Conservation (phyloP, 2,888 invertebrate species). For the Bimastos eiseni region DNA sequence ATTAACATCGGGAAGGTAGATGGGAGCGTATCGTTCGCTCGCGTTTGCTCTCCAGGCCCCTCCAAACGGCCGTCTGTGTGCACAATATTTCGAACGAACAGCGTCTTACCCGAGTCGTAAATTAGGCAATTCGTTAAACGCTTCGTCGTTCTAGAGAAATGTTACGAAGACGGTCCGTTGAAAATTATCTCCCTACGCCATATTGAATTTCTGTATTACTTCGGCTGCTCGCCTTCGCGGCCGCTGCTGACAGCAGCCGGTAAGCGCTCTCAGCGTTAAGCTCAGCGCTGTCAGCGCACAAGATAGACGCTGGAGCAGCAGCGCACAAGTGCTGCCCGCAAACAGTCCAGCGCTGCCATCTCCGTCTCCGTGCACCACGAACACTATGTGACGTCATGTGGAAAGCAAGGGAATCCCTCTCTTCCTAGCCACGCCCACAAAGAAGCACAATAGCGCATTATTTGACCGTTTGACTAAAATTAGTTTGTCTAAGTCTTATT, state of each 20-base stretch:
- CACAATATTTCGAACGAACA: not conserved
- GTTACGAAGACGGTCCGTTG: not conserved
- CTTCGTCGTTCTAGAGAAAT: not conserved
- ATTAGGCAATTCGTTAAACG: constrained; percentile 4
- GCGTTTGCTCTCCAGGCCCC: not conserved
- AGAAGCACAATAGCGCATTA: not conserved
- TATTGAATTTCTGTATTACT: not conserved
- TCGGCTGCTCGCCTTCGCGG: not conserved
- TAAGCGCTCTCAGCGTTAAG: not conserved
- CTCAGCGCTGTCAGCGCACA: not conserved
- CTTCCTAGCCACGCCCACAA: not conserved
- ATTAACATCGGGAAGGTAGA: not conserved
- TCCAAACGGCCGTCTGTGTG: not conserved
- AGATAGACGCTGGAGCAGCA: not conserved
- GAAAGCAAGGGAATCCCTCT: not conserved
- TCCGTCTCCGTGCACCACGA: not conserved
- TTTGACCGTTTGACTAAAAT: too few species aligned
- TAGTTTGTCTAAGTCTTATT: too few species aligned
- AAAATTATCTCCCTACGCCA: constrained; percentile 5
- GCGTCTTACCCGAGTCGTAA: not conserved
- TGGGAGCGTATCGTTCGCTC: not conserved
- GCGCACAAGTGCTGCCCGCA: not conserved
- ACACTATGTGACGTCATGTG: not conserved
- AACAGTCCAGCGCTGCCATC: not conserved
- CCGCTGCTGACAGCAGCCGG: not conserved